Evolutionary conservation across 2,113 vertebrate genomes (phyloP).

Genomic region (Meles meles): DNA sequence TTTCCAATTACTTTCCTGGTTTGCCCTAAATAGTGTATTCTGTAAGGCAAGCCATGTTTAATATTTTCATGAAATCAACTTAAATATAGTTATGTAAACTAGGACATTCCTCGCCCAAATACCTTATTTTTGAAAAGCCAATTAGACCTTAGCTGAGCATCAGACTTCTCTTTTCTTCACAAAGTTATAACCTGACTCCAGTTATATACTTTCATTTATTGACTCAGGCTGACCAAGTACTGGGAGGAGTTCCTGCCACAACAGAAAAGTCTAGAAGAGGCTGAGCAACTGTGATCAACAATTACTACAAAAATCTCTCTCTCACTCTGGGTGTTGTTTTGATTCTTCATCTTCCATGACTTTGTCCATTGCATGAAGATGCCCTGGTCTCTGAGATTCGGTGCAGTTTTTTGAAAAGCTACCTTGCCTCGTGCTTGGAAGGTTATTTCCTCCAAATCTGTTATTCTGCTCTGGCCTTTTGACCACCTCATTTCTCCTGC

Average conservation of each 20-base stretch:
- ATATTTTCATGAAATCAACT: background rate
- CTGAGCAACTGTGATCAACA: background rate
- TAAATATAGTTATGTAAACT: background rate
- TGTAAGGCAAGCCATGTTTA: background rate
- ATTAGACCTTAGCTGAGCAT: background rate
- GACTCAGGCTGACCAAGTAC: background rate
- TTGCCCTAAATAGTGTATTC: background rate
- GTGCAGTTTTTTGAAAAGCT: background rate
- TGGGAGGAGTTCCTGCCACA: background rate
- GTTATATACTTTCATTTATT: background rate
- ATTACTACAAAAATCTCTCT: background rate
- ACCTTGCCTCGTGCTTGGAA: background rate
- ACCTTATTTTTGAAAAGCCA: background rate
- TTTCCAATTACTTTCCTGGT: background rate
- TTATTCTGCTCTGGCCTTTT: background rate
- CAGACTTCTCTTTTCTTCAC: background rate
- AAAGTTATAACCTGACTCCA: background rate
- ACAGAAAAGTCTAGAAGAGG: background rate
- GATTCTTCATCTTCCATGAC: background rate
- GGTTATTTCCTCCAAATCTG: background rate
- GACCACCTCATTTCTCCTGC: background rate
- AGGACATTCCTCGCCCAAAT: background rate
- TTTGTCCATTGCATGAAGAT: background rate
- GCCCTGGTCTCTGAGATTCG: background rate
- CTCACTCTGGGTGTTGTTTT: background rate